These are phyloP conservation scores for Suricata suricatta DNA, from an alignment of 2,113 vertebrate species.

Conservation along the genomic window DNA sequence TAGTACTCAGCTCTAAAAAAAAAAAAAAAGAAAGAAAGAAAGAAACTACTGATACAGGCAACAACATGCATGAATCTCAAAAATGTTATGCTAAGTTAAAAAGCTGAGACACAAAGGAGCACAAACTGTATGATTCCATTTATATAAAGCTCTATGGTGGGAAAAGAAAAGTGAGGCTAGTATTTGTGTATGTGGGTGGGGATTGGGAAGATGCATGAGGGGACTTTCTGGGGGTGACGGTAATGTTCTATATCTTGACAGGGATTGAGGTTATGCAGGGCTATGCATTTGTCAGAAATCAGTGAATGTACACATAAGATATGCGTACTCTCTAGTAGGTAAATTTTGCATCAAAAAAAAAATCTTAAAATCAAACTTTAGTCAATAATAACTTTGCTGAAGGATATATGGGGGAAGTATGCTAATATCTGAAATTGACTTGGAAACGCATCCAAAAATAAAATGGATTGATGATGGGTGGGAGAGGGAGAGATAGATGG, in stretches of 20 bases:
- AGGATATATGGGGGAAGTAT: not conserved
- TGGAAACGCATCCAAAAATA: not conserved
- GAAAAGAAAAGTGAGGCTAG: not conserved
- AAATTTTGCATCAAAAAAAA: not conserved
- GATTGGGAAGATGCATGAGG: not conserved
- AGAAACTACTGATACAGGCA: not conserved
- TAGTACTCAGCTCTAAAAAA: not conserved
- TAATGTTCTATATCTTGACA: not conserved
- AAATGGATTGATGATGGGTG: not conserved
- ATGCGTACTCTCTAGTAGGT: not conserved
- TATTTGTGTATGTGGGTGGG: not conserved
- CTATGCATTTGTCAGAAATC: not conserved
- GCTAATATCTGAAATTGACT: constrained; percentile 9
- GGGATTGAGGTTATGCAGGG: not conserved
- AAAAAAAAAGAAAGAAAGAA: constrained; percentile 32
- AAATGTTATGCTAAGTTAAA: not conserved
- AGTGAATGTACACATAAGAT: not conserved
- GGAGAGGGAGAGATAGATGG: not conserved
- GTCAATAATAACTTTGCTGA: not conserved
- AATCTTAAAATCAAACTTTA: not conserved
- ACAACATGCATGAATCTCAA: not conserved
- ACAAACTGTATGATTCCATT: not conserved
- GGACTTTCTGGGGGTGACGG: not conserved
- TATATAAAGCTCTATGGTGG: not conserved
- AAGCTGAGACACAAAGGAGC: not conserved